These are phyloP conservation scores for Sebastes nivosus DNA, from an alignment of 2,797 vertebrate genomes.

Conservation along the genomic window DNA sequence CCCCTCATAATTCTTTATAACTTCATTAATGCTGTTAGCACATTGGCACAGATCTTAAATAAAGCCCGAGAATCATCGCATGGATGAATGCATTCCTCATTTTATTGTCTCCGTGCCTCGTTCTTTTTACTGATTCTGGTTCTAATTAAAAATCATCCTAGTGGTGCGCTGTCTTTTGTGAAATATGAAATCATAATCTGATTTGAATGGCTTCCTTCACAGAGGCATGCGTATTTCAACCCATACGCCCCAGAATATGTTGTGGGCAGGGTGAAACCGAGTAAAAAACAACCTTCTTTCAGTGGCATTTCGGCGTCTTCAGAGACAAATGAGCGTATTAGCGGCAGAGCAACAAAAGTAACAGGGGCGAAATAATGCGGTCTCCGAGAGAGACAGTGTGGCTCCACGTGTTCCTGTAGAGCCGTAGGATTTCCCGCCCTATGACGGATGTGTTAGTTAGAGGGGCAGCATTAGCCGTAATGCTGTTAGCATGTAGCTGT, in stretches of 20 bases:
- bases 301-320: constrained; percentile 58
- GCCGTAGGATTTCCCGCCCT: constrained; percentile 72
- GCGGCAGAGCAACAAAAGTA: constrained; percentile 63
- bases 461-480: constrained; percentile 80
- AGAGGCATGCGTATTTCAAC: constrained; percentile 51
- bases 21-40: constrained; percentile 97
- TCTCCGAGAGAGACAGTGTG: constrained; percentile 50
- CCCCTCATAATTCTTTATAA: constrained; percentile 99
- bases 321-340: constrained; percentile 74
- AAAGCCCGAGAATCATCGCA: constrained; percentile 81
- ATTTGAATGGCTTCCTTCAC: constrained; percentile 75
- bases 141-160: constrained; percentile 86
- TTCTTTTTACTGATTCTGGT: constrained; percentile 76
- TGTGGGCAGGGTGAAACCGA: constrained; percentile 54
- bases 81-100: constrained; percentile 81
- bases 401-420: constrained; percentile 47
- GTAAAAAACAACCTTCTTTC: constrained; percentile 68
- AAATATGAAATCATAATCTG: constrained; percentile 82
- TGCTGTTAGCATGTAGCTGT: constrained; percentile 81
- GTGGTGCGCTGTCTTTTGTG: constrained; percentile 76
- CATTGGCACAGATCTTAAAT: constrained; percentile 89
- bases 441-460: constrained; percentile 82
- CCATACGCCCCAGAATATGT: constrained; percentile 42
- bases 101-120: constrained; percentile 81
- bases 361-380: constrained; percentile 62